Base-by-base conservation (phyloP, 2,113 vertebrate species). In the Pelodiscus sinensis region DNA sequence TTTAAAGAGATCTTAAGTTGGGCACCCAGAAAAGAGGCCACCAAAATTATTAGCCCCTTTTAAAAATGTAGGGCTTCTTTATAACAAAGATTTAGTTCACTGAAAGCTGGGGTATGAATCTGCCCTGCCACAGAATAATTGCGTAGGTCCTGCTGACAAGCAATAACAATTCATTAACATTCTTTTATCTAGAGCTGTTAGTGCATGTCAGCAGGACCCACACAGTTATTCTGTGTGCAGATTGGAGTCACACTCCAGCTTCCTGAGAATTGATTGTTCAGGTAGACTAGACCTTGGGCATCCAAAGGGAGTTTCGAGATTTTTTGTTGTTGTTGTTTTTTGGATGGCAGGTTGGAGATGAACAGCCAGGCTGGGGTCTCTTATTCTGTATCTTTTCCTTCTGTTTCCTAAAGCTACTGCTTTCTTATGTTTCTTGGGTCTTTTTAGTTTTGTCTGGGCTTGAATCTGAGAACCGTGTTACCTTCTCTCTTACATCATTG, bases 1-100 rank as follows among this genome's bases (percentile, higher is more conserved):
- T 91, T 87, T 71, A 92, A 92, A 71, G 82, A 21, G 88, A 5
- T n/a, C 87, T 96, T 14, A 86, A 82, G 24, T 2, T 89, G 57
- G 31, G 85, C 94, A 68, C 2, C 52, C n/a, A 71, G 35, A 71
- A 71, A 10, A 16, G 19, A 71, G 9, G n/a, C 65, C n/a, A 16
- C 31, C 2, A 84, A 54, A 77, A 27, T 89, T 11, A 82, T 60
- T 44, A 88, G 65, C 11, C 24, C 78, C 55, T 21, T 75, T 58
- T 60, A 35, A 78, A 77, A 75, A 57, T 19, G 6, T 19, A 58
- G 55, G 8, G 15, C 11, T 58, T 65, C 15, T 71, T 71, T 71
- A 71, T 16, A 44, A 16, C 7, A 31, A n/a, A 16, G 6, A 68
- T n/a, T n/a, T 68, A 68, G 62, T n/a, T 68, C 31, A n/a, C 62